Evolutionary conservation across 92 coral and sea anemone species (phyloP), one percentile per base, ranked within the genome.

Genomic region (Parazoanthus swiftii): DNA sequence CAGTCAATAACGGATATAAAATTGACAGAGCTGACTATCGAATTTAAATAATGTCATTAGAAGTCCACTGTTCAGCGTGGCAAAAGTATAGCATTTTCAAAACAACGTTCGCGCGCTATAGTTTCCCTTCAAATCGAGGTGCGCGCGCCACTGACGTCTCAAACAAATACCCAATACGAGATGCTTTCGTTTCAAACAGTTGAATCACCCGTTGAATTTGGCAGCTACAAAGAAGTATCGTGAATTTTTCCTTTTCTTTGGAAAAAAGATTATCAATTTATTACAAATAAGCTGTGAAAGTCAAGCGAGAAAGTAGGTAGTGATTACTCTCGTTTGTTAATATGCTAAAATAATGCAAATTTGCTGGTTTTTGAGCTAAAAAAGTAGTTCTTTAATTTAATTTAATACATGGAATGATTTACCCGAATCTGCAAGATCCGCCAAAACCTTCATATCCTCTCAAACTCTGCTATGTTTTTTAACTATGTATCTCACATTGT

Each of bases 81-180:
- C 58, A 51, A 51, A 51, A 18, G 4, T 58, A 63, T 20, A 18
- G 25, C 70, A 63, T 18, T 15, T 33, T 9, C 11, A 37, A 33
- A 50, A 29, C 20, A 7, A 48, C 58, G n/a, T 10, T 56, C 87
- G 68, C 37, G 75, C 77, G 38, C 67, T 13, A 29, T 70, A n/a
- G 35, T 26, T 13, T 43, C 54, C 25, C 70, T 63, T 44, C 43
- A 71, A 25, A 25, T 6, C 6, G n/a, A 29, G 33, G 79, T 46
- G 79, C 87, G 44, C 87, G 78, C 68, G 87, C 59, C 78, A 4
- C 50, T 84, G 87, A 71, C 87, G 79, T 71, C 10, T 70, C 87
- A 84, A 84, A 84, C 87, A 84, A 84, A 29, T 15, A 70, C 6
- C 42, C 43, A 70, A 84, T 29, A 36, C 79, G 75, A 46, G 18